Conservation (phyloP, 2,113 vertebrate genomes). For the Neomonachus schauinslandi region DNA sequence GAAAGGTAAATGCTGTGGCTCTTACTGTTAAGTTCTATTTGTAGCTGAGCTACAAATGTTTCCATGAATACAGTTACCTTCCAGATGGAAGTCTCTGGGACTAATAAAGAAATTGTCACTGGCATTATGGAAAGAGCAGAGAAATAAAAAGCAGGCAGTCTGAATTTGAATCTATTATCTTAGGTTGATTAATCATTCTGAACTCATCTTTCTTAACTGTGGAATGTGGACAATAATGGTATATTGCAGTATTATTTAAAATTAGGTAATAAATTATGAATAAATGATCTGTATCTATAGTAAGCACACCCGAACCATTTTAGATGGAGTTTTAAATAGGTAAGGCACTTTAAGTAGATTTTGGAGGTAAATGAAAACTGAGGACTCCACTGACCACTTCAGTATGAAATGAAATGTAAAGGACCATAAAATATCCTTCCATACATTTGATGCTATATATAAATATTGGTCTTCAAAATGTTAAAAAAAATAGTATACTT, state of each 20-base stretch:
- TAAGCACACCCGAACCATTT: neutral
- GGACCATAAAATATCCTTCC: neutral
- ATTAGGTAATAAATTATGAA: neutral
- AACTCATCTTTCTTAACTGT: neutral
- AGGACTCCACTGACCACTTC: neutral
- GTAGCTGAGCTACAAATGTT: neutral
- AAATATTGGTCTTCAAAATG: neutral
- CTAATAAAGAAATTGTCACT: neutral
- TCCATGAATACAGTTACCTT: neutral
- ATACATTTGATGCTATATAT: neutral
- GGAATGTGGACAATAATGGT: neutral
- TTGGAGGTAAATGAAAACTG: neutral
- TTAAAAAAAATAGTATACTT: neutral
- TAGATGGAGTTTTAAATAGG: neutral
- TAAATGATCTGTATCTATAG: neutral
- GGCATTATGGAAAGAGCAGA: neutral
- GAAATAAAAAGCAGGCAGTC: neutral
- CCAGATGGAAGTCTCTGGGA: neutral
- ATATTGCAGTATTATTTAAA: neutral
- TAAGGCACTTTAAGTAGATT: neutral
- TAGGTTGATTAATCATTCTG: neutral
- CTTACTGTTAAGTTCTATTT: neutral
- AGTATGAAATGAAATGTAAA: neutral
- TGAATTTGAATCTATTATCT: neutral
- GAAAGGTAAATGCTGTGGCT: neutral